Evolutionary conservation across 37 sponge, comb jelly and placozoan species (phyloP).

Genomic region (Dysidea cf. avara): DNA sequence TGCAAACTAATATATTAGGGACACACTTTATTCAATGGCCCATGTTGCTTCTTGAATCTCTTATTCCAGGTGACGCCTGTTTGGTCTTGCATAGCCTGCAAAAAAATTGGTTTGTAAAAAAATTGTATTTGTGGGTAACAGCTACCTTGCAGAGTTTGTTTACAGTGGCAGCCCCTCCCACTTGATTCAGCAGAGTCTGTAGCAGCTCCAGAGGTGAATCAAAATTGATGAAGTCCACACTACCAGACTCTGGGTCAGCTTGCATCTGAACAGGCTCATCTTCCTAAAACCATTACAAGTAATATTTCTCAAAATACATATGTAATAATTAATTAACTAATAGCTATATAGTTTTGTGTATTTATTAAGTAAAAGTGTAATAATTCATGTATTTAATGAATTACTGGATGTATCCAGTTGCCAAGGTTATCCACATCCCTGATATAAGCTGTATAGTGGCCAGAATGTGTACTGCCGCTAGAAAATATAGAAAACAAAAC

Average conservation of each 20-base stretch:
- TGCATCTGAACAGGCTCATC: slow-evolving; percentile 57
- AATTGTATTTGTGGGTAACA: background rate
- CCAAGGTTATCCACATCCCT: slow-evolving; percentile 78
- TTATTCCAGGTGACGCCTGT: slow-evolving; percentile 93
- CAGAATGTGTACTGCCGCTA: slow-evolving; percentile 89
- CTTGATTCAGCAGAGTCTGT: slow-evolving; percentile 44
- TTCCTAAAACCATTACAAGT: slow-evolving; percentile 41
- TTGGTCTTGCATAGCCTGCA: slow-evolving; percentile 60
- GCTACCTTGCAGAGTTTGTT: slow-evolving; percentile 61
- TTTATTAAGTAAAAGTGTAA: slow-evolving; percentile 1
- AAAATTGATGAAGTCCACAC: slow-evolving; percentile 60
- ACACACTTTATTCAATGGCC: slow-evolving; percentile 61
- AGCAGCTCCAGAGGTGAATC: slow-evolving; percentile 69
- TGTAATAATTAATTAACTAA: background rate
- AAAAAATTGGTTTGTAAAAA: background rate
- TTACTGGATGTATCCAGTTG: slow-evolving; percentile 76
- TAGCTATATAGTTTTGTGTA: background rate
- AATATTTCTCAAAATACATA: background rate
- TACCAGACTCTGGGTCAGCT: slow-evolving; percentile 23
- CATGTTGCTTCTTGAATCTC: slow-evolving; percentile 79
- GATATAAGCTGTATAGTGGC: slow-evolving; percentile 87
- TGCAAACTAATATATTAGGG: too few relatives aligned
- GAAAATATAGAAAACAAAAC: too few relatives aligned
- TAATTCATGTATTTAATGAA: slow-evolving; percentile 1
- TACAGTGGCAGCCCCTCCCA: slow-evolving; percentile 50